Evolutionary conservation across 2,113 vertebrate species (phyloP).

Genomic region (Oreochromis tanganicae): DNA sequence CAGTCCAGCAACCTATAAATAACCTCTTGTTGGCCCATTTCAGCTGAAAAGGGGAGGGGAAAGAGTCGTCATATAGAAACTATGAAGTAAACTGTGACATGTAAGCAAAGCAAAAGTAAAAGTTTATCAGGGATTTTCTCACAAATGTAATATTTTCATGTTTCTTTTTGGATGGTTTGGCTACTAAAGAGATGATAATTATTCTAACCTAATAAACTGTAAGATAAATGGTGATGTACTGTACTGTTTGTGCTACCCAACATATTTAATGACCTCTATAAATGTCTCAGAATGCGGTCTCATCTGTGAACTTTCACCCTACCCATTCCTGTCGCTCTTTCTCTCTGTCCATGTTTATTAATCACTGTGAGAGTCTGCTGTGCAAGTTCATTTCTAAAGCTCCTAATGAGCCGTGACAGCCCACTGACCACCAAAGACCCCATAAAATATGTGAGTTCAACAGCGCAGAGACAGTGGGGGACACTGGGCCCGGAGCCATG

Average conservation of each 20-base stretch:
- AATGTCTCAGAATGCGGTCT: neutral
- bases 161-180: neutral
- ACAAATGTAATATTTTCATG: neutral
- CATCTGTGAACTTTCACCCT: constrained; percentile 19
- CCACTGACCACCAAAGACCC: constrained; percentile 47
- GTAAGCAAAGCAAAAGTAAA: neutral
- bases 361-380: constrained; percentile 38
- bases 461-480: constrained; percentile 9
- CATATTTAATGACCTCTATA: constrained; percentile 11
- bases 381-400: constrained; percentile 54
- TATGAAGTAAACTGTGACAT: neutral
- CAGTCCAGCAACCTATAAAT: constrained; percentile 42
- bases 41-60: neutral
- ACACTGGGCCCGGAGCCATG: constrained; percentile 30
- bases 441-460: constrained; percentile 65
- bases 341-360: constrained; percentile 42
- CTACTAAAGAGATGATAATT: neutral
- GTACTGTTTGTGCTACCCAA: neutral
- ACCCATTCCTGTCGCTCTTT: neutral
- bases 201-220: neutral
- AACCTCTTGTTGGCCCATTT: constrained; percentile 21
- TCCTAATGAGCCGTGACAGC: constrained; percentile 58
- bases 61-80: neutral
- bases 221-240: neutral
- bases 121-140: neutral